phyloP scores from a whole-genome alignment of 1,140 invertebrate species.

The Cotesia typhae region DNA sequence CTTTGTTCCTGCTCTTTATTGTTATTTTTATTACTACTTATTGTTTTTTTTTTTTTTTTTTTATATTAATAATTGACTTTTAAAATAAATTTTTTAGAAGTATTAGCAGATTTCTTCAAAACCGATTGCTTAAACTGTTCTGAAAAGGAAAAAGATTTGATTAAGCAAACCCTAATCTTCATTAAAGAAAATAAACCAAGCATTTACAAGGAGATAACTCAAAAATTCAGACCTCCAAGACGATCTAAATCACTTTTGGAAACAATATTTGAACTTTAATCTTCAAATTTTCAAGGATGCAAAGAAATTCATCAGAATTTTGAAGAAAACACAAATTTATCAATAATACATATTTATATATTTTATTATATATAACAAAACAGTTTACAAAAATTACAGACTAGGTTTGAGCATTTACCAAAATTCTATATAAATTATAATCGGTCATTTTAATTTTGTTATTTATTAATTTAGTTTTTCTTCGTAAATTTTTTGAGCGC shows the following conservation, averaged over 20 bases:
- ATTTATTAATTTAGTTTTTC: neutral
- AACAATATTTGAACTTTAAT: neutral
- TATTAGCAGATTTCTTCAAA: conserved; percentile 62
- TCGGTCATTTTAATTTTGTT: no score
- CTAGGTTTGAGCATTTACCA: neutral
- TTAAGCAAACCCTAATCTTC: conserved; percentile 59
- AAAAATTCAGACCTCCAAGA: conserved; percentile 62
- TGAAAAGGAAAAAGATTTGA: conserved; percentile 59
- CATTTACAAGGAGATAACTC: conserved; percentile 59
- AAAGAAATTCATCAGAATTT: no score
- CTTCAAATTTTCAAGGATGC: no score
- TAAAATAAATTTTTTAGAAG: conserved; percentile 49
- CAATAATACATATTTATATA: neutral
- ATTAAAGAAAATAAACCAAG: conserved; percentile 49
- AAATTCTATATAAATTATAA: neutral
- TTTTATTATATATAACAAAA: no score
- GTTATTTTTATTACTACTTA: neutral
- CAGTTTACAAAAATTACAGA: neutral
- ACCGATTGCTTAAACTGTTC: conserved; percentile 64
- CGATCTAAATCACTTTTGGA: neutral
- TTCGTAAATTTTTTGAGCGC: conserved; percentile 11
- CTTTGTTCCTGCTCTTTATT: no score
- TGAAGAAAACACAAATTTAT: neutral
- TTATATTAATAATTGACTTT: neutral
- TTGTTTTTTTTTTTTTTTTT: neutral